phyloP scores from a whole-genome alignment of 2,113 vertebrate genomes.

The Lepidothrix coronata region DNA sequence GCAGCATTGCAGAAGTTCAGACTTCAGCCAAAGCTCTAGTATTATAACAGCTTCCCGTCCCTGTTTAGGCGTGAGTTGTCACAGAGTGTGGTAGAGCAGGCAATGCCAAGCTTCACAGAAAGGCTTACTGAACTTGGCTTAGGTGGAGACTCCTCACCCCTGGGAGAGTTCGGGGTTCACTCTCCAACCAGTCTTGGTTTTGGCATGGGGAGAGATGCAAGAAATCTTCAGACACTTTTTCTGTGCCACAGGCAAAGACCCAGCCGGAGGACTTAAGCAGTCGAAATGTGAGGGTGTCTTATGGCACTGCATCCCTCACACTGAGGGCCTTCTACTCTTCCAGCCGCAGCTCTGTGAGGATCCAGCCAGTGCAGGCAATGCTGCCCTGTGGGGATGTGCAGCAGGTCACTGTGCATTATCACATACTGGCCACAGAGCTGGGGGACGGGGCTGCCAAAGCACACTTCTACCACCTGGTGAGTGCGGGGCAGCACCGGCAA shows the following conservation, averaged over 20 bases:
- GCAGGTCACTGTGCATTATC: constrained; percentile 18
- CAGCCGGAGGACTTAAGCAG: rapidly evolving
- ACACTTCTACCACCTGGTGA: constrained; percentile 53
- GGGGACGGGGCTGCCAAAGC: background rate
- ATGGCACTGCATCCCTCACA: background rate
- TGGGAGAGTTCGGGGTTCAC: background rate
- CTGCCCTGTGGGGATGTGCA: background rate
- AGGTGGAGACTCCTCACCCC: background rate
- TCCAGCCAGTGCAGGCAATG: background rate
- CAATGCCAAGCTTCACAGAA: background rate
- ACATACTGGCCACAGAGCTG: background rate
- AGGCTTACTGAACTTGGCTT: background rate
- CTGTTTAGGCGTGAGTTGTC: background rate
- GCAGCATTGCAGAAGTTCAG: background rate
- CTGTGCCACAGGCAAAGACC: constrained; percentile 19
- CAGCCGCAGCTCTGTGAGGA: constrained; percentile 41
- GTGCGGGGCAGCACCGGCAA: rapidly evolving
- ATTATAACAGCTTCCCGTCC: background rate
- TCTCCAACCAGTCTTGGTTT: background rate
- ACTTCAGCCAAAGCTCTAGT: background rate
- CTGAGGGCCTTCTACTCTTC: constrained; percentile 42
- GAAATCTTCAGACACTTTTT: background rate
- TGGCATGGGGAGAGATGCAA: background rate
- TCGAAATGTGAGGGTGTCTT: background rate
- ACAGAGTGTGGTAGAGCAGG: rapidly evolving